Evolutionary conservation across 2,113 vertebrate genomes (phyloP).

Genomic region (Pavo muticus): DNA sequence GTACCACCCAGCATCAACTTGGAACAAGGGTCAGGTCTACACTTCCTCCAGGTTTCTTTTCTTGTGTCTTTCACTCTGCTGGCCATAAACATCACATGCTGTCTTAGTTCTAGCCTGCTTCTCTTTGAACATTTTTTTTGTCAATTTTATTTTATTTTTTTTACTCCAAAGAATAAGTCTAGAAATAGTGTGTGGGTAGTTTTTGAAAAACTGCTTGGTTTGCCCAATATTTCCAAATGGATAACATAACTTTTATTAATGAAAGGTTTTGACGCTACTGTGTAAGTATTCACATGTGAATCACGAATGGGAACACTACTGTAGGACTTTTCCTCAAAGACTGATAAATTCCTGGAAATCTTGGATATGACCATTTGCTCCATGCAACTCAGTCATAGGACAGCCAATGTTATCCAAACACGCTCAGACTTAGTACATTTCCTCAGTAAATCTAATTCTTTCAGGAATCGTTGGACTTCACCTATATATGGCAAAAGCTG

Average conservation of each 20-base stretch:
- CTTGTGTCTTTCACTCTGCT: not conserved
- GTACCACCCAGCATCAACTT: not conserved
- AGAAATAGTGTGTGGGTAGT: not conserved
- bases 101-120: not conserved
- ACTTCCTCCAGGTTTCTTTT: not conserved
- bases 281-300: not conserved
- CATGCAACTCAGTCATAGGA: not conserved
- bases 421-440: not conserved
- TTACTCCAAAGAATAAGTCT: not conserved
- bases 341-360: not conserved
- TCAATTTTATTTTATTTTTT: not conserved
- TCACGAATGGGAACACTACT: not conserved
- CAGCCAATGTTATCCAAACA: not conserved
- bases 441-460: not conserved
- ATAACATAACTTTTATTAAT: not conserved
- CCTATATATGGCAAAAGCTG: not conserved
- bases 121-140: not conserved
- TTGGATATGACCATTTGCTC: not conserved
- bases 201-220: not conserved
- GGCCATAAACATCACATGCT: not conserved
- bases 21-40: not conserved
- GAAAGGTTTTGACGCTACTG: not conserved
- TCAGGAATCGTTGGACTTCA: accelerated
- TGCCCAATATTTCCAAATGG: not conserved
- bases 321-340: not conserved